Base-by-base conservation (phyloP, 2,888 invertebrate species). In the Leptura quadrifasciata region DNA sequence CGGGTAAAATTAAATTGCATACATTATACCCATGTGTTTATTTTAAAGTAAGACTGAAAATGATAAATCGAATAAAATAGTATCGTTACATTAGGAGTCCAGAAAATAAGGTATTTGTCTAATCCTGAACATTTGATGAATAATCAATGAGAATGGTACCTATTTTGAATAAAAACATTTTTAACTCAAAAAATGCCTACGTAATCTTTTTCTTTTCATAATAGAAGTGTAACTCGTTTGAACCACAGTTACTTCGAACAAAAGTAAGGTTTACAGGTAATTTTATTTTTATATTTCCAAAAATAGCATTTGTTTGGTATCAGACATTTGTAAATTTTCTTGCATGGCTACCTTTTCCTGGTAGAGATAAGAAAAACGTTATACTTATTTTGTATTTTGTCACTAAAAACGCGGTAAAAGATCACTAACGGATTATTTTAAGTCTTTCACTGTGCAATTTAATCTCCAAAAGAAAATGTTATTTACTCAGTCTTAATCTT, bases 341-440 rank as follows among this genome's bases (percentile, higher is more conserved):
- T 76, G 77, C 82, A 72, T 76, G 78, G 78, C 75, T 81, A 79
- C 81, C 81, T 81, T 69, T 81, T 80, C 76, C 75, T 74, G 70
- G 79, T 75, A 77, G 24, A 65, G 63, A 72, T 79, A 77, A 75
- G 64, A 54, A 71, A 63, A 39, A 61, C 70, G 12, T 68, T 76
- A 74, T 77, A 39, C 71, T 72, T n/a, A n/a, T n/a, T n/a, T n/a
- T 52, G 72, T 71, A 76, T 74, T 79, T 79, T 79, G 77, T 74
- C 79, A 77, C 79, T 72, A 77, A 75, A 76, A 77, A 69, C 69
- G 65, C 81, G 82, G 80, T 68, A 68, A 69, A 71, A 76, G 70
- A 76, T 74, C 67, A 72, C 74, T 76, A 67, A 17, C 52, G 77
- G 81, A 81, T 82, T 83, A 83, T 79, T 79, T 79, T 73, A 60